Percentiles rank a stretch among this genome's conserved stretches.
These are phyloP conservation scores for Drosophila mercatorum DNA, from an alignment of 2,888 invertebrate species.

Conservation along the genomic window DNA sequence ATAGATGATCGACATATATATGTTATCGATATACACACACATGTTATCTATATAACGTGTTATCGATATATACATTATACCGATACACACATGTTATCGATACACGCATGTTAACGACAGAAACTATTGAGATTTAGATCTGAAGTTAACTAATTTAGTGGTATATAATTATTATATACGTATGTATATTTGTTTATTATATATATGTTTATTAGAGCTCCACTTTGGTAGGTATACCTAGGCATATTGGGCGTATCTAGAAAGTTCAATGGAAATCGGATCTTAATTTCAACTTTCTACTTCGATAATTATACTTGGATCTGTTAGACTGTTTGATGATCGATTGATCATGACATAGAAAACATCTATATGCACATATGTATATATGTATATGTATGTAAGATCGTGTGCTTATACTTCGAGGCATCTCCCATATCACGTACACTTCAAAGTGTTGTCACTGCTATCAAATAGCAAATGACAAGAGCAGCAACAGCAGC, in stretches of 20 bases:
- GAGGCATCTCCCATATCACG: slow-evolving; percentile 12
- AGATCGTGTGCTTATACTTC: background rate
- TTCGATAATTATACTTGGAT: background rate
- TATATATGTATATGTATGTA: background rate
- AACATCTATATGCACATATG: background rate
- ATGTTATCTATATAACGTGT: no score
- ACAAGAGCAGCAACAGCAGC: slow-evolving; percentile 5
- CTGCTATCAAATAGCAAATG: slow-evolving; percentile 55
- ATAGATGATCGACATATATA: no score
- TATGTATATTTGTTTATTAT: no score
- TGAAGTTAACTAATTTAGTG: background rate
- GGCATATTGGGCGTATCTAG: background rate
- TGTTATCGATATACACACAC: background rate
- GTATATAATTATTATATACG: no score
- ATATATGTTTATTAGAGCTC: background rate
- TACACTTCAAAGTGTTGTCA: slow-evolving; percentile 47
- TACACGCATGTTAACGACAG: background rate
- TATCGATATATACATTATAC: background rate
- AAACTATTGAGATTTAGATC: no score
- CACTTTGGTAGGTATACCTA: background rate
- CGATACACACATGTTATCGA: no score
- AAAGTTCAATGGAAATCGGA: background rate
- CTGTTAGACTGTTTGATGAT: background rate
- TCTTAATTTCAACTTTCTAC: no score
- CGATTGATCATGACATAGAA: background rate